Percentiles rank a stretch among this genome's conserved stretches.
These are phyloP conservation scores for Todiramphus saurophagus DNA, from an alignment of 2,113 vertebrate genomes.

Conservation along the genomic window DNA sequence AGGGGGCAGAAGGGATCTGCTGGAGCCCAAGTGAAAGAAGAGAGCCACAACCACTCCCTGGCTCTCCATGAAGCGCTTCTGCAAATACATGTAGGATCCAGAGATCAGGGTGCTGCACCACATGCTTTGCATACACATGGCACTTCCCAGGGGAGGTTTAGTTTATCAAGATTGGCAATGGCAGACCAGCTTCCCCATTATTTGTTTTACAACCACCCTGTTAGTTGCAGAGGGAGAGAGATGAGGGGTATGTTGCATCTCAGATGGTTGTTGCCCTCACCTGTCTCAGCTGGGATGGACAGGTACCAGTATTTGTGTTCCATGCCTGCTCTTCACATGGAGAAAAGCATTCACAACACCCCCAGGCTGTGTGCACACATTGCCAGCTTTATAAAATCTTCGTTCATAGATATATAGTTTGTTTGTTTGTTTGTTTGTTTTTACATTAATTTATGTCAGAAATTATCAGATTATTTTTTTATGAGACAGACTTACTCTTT, in stretches of 20 bases:
- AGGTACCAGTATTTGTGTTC: background rate
- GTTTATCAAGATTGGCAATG: background rate
- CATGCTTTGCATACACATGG: rapidly evolving
- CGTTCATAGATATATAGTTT: background rate
- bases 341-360: background rate
- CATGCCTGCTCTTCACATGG: background rate
- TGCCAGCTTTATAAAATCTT: background rate
- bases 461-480: background rate
- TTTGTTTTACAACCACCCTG: background rate
- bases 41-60: background rate
- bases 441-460: background rate
- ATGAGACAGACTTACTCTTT: background rate
- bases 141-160: background rate
- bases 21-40: background rate
- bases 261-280: background rate
- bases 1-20: background rate
- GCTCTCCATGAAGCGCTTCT: background rate
- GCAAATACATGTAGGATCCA: background rate
- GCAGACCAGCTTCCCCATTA: background rate
- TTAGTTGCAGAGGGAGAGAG: background rate
- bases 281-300: background rate
- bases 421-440: background rate
- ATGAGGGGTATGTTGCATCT: rapidly evolving
- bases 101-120: rapidly evolving
- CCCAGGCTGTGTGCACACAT: rapidly evolving